A percentile compares a stretch with the other conserved stretches of the same genome.
Conservation (phyloP, 2,888 invertebrate species). For the Schizaphis graminum region DNA sequence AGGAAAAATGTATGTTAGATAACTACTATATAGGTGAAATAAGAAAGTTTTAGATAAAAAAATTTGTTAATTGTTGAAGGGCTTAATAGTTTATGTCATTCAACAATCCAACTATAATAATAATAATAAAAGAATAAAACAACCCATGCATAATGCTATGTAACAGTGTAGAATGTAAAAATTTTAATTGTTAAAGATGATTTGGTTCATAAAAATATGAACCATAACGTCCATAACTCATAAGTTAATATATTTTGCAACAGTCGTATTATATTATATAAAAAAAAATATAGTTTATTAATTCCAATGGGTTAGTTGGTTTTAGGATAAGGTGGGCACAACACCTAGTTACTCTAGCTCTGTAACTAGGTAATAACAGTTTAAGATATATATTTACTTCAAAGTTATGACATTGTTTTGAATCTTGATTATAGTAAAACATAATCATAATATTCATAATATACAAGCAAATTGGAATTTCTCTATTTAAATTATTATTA, state of each 20-base stretch:
- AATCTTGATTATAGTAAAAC: neutral
- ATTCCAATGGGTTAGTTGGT: neutral
- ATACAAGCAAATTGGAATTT: neutral
- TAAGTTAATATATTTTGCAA: neutral
- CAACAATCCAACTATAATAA: neutral
- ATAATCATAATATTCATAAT: neutral
- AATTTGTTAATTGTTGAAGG: neutral
- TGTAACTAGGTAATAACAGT: neutral
- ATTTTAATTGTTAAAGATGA: neutral
- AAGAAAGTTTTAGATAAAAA: neutral
- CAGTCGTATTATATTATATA: neutral
- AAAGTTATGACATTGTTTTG: neutral
- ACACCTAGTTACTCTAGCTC: neutral
- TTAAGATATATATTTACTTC: neutral
- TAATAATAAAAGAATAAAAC: neutral
- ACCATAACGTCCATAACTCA: neutral
- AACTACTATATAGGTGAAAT: neutral
- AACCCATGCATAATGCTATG: neutral
- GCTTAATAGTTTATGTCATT: neutral
- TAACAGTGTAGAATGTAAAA: no score
- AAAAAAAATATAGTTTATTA: neutral
- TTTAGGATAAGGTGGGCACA: neutral
- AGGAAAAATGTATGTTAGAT: neutral
- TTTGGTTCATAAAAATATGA: neutral
- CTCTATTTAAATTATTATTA: neutral